A percentile compares a stretch with the other conserved stretches of the same genome.
These are phyloP conservation scores for Syncerus caffer DNA, from an alignment of 2,797 vertebrate species.

Conservation along the genomic window DNA sequence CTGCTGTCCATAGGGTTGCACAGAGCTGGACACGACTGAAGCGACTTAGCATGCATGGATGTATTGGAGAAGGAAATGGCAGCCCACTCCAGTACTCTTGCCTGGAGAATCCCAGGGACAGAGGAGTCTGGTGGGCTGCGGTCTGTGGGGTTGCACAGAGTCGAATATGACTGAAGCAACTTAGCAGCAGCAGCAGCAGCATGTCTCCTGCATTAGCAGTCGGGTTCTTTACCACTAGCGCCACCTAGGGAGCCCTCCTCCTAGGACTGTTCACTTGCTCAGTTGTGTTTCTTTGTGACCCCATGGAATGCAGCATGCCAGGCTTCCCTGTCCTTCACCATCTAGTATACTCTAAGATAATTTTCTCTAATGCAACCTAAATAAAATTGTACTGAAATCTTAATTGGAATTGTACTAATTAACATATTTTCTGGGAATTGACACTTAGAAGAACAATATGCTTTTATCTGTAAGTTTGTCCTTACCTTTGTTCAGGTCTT, in stretches of 20 bases:
- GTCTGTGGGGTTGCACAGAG: background rate
- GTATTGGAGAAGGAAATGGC: background rate
- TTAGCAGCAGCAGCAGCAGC: background rate
- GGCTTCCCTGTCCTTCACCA: background rate
- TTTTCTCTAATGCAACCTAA: background rate
- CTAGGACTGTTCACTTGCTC: background rate
- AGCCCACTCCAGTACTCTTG: background rate
- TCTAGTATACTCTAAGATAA: background rate
- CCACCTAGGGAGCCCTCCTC: background rate
- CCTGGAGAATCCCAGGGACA: background rate
- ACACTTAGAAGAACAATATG: background rate
- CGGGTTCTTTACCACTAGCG: background rate
- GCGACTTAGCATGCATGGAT: background rate
- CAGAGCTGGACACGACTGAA: background rate
- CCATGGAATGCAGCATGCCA: background rate
- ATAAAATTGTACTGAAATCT: background rate
- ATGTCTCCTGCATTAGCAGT: background rate
- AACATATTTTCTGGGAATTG: constrained; percentile 3
- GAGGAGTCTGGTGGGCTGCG: background rate
- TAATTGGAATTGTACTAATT: background rate
- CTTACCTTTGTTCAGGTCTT: background rate
- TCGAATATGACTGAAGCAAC: rapidly evolving
- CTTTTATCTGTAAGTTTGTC: background rate
- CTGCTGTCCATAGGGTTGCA: background rate
- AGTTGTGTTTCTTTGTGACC: background rate